Evolutionary conservation across 2,797 vertebrate species (phyloP), one percentile per base, ranked within the genome.

Genomic region (Poecilia wingei): DNA sequence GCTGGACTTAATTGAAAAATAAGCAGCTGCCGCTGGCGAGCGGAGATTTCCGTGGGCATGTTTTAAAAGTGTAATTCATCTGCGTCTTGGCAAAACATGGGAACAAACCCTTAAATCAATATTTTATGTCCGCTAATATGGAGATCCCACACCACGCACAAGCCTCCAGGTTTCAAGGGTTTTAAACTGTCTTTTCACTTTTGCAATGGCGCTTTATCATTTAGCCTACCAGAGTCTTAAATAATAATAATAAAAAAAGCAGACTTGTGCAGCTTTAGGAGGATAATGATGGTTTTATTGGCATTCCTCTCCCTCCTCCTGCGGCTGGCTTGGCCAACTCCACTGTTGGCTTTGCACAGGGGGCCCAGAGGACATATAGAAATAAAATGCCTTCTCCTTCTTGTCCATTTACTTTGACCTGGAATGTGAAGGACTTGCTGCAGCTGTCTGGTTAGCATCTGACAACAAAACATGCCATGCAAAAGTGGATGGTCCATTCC

Each of bases 251-350:
- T 33, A 85, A 85, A 66, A 85, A 86, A 82, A 72, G n/a, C 6
- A 77, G 71, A 47, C 71, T 33, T 79, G 77, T 74, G 82, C 78
- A 74, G 86, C 77, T 88, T 84, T 76, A 82, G 79, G 82, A 70
- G 84, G 82, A 84, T 86, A 84, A 88, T 82, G 82, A 88, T 79
- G 84, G 76, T 75, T 82, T 82, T 79, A 75, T 77, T 85, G 87
- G 80, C 77, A 88, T 89, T 91, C 84, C 74, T 83, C 79, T 73
- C 78, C 77, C 76, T 85, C 77, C 84, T 84, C 72, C 71, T 28
- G 3, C 64, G 84, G 76, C 83, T 75, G 78, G 76, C 77, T 86
- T 84, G 85, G 88, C 85, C 82, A 74, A 71, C 18, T 55, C 71
- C 74, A 31, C 76, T 86, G 78, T 53, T 89, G 84, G 83, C 83